These are phyloP conservation scores for Mastomys natalensis DNA, from an alignment of 2,113 vertebrate species.

Conservation along the genomic window DNA sequence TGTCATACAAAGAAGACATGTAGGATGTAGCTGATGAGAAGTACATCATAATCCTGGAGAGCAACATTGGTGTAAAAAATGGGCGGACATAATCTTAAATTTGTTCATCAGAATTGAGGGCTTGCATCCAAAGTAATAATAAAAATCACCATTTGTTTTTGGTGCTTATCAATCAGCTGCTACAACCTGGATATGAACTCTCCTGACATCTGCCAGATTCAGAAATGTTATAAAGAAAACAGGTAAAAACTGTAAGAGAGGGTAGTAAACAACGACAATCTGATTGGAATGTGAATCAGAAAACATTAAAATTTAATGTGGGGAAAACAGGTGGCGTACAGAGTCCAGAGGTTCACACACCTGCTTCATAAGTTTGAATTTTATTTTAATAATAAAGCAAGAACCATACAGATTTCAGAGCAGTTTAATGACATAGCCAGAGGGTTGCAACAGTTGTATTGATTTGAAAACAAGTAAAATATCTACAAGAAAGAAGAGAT, in stretches of 20 bases:
- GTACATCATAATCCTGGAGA: neutral
- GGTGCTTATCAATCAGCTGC: neutral
- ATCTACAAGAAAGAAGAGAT: neutral
- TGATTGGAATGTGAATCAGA: neutral
- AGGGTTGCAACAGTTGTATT: neutral
- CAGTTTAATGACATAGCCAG: neutral
- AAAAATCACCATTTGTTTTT: neutral
- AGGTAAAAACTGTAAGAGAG: neutral
- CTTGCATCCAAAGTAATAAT: neutral
- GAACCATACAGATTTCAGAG: neutral
- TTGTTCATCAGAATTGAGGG: constrained; percentile 19
- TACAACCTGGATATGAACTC: neutral
- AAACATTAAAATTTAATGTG: constrained; percentile 32
- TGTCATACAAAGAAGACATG: neutral
- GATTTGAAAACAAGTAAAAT: neutral
- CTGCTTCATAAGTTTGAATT: neutral
- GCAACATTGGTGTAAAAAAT: neutral
- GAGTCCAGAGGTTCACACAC: neutral
- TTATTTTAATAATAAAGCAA: constrained; percentile 44
- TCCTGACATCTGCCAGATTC: constrained; percentile 3
- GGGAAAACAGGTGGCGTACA: neutral
- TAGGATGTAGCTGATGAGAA: neutral
- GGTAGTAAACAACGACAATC: neutral
- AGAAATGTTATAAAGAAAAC: neutral
- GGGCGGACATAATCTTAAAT: neutral